A percentile compares a stretch with the other conserved stretches of the same genome.
Evolutionary conservation across 2,113 vertebrate species (phyloP).

Genomic region (Agapornis roseicollis): DNA sequence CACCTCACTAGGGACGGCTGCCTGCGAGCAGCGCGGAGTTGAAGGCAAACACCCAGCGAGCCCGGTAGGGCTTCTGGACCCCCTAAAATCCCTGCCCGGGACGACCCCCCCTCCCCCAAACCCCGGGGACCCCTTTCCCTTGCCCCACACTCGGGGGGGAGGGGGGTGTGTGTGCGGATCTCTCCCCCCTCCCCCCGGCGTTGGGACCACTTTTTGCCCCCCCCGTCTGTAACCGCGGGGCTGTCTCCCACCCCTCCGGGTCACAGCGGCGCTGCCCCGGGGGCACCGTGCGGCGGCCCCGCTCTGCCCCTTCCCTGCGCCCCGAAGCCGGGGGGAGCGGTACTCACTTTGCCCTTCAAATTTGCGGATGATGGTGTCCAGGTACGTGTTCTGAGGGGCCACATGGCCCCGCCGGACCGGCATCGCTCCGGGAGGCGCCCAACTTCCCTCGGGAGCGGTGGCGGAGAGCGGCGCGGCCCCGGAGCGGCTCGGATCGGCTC

Average conservation of each 20-base stretch:
- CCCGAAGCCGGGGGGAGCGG: background rate
- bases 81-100: background rate
- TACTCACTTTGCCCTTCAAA: constrained; percentile 36
- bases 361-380: constrained; percentile 34
- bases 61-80: background rate
- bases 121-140: background rate
- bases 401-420: constrained; percentile 26
- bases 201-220: background rate
- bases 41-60: constrained; percentile 2
- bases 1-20: constrained; percentile 15
- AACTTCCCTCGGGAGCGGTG: background rate
- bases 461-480: background rate
- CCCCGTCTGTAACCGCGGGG: background rate
- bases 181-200: background rate
- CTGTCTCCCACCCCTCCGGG: background rate
- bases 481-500: background rate
- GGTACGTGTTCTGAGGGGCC: constrained; percentile 21
- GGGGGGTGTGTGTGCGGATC: background rate
- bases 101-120: background rate
- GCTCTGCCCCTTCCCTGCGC: background rate
- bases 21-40: background rate
- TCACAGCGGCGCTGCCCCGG: background rate
- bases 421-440: background rate
- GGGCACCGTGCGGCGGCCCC: background rate
- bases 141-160: background rate